Evolutionary conservation across 1,140 invertebrate genomes (phyloP).

Genomic region (Pristionchus pacificus): DNA sequence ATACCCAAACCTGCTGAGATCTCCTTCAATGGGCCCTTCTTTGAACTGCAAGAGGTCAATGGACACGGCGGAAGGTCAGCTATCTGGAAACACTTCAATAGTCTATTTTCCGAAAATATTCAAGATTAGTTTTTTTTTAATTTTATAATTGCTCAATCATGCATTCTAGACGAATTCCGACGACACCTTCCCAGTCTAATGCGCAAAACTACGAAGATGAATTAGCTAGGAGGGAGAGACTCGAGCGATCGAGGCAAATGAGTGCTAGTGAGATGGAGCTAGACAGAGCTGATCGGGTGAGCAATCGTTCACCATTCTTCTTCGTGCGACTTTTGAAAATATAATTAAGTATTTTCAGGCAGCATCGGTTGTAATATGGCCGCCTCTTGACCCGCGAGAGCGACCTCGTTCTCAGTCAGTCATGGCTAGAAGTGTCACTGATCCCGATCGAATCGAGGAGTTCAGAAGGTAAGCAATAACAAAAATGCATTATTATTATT

Average conservation of each 20-base stretch:
- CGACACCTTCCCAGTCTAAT: too few relatives aligned
- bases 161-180: too few relatives aligned
- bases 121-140: too few relatives aligned
- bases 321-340: slow-evolving; percentile 13
- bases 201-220: too few relatives aligned
- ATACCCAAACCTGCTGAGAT: slow-evolving; percentile 28
- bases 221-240: slow-evolving; percentile 1
- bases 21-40: slow-evolving; percentile 54
- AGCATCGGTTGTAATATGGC: slow-evolving; percentile 50
- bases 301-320: too few relatives aligned
- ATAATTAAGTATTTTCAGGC: slow-evolving; percentile 15
- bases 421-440: slow-evolving; percentile 38
- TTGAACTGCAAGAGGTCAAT: slow-evolving; percentile 48
- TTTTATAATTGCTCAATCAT: too few relatives aligned
- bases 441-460: slow-evolving; percentile 51
- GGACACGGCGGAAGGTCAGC: too few relatives aligned
- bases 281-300: neutral
- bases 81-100: too few relatives aligned
- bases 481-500: slow-evolving; percentile 40
- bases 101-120: too few relatives aligned
- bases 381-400: slow-evolving; percentile 34
- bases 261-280: slow-evolving; percentile 33
- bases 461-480: slow-evolving; percentile 41
- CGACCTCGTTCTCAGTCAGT: slow-evolving; percentile 33
- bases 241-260: slow-evolving; percentile 20